Base-by-base conservation (phyloP, 2,888 invertebrate species). In the Phasia obesa region DNA sequence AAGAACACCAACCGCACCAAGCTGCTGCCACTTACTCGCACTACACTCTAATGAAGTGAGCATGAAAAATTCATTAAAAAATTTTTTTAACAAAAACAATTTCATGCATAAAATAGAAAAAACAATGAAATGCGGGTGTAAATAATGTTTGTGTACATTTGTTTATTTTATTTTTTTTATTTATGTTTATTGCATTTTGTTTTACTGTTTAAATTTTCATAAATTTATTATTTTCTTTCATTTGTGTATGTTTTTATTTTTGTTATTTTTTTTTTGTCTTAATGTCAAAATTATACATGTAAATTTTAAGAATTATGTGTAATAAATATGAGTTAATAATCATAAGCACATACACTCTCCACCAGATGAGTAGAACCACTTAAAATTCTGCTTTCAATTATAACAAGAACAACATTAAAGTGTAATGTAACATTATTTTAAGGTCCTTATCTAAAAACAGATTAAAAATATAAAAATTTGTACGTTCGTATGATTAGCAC, bases 71-170 rank as follows among this genome's bases (percentile, higher is more conserved):
- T 65, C 25, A 65, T 59, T 47, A 25, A 53, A 27, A 27, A n/a
- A n/a, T n/a, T n/a, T n/a, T n/a, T 38, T 64, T n/a, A 69, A 67
- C 47, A 49, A 25, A 57, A 64, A 76, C 17, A 60, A 49, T 23
- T 27, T 76, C 21, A 67, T 60, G 47, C 23, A 51, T 21, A 42
- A 7, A 17, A 19, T 4, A 53, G 42, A n/a, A 23, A 62, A 77
- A 38, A 69, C 77, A 74, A 78, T 75, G 65, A 70, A 70, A 75
- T 78, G 82, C 78, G 74, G 78, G 73, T 78, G 82, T 82, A 75
- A 82, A 75, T 67, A 69, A 77, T 78, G 67, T 62, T 77, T 57
- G 42, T 35, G 35, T 35, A 31, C 31, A 23, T 44, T 38, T 19
- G 53, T 35, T 11, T 42, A 15, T 49, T 15, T 55, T 35, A 31